phyloP scores from a whole-genome alignment of 2,888 invertebrate species.

The Drosophila buzzatii region DNA sequence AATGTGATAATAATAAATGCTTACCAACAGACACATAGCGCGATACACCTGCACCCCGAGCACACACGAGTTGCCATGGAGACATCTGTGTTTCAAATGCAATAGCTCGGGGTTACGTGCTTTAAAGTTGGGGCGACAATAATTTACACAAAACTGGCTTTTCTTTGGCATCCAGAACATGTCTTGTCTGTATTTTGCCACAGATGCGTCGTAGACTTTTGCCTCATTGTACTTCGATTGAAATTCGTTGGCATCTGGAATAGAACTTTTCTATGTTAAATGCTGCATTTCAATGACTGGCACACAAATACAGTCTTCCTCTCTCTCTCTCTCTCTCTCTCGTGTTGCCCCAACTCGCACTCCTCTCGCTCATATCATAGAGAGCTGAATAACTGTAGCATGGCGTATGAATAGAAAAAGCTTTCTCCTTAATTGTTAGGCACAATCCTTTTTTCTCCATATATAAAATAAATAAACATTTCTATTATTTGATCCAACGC shows the following conservation, averaged over 20 bases:
- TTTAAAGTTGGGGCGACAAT: slow-evolving; percentile 39
- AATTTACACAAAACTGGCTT: slow-evolving; percentile 16
- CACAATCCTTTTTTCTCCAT: slow-evolving; percentile 12
- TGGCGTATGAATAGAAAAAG: slow-evolving; percentile 44
- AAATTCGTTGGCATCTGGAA: slow-evolving; percentile 36
- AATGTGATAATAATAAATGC: slow-evolving; percentile 41
- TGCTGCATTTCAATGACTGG: slow-evolving; percentile 14
- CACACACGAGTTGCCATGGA: neutral
- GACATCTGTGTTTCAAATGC: slow-evolving; percentile 26
- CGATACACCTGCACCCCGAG: neutral
- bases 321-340: neutral
- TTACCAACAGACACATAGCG: neutral
- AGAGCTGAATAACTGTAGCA: slow-evolving; percentile 3
- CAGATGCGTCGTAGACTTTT: slow-evolving; percentile 37
- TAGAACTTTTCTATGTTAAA: slow-evolving; percentile 9
- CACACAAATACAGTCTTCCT: slow-evolving; percentile 2
- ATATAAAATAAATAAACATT: slow-evolving; percentile 24
- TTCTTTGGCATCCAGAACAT: slow-evolving; percentile 12
- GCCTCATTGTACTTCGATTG: slow-evolving; percentile 9
- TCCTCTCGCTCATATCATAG: no score
- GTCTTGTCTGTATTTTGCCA: slow-evolving; percentile 17
- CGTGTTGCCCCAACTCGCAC: neutral
- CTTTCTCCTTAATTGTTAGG: slow-evolving; percentile 69
- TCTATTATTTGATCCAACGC: slow-evolving; percentile 32
- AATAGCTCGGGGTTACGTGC: slow-evolving; percentile 3